Evolutionary conservation across 2,888 invertebrate species (phyloP).

Genomic region (Hypena proboscidalis): DNA sequence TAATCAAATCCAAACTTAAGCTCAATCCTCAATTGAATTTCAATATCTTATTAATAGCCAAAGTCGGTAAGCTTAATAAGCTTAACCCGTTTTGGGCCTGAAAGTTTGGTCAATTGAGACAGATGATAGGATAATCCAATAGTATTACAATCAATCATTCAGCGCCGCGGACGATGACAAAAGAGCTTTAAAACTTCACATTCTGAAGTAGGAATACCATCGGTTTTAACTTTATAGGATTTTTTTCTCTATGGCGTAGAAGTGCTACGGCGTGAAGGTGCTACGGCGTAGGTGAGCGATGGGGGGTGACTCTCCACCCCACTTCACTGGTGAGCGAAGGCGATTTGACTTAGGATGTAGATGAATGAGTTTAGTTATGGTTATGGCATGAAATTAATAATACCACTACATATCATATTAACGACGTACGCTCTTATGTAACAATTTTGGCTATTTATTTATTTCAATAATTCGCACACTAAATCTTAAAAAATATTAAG

Average conservation of each 20-base stretch:
- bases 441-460: too few relatives aligned
- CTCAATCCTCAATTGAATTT: not conserved
- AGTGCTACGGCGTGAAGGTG: conserved; percentile 3
- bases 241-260: not conserved
- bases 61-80: conserved; percentile 18
- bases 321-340: too few relatives aligned
- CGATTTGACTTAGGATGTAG: too few relatives aligned
- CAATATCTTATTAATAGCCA: not conserved
- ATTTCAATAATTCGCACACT: too few relatives aligned
- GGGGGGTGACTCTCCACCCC: too few relatives aligned
- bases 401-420: too few relatives aligned
- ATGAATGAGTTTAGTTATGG: too few relatives aligned
- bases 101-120: conserved; percentile 9
- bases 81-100: conserved; percentile 21
- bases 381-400: too few relatives aligned
- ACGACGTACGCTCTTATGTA: too few relatives aligned
- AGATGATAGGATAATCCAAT: conserved; percentile 26
- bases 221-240: not conserved
- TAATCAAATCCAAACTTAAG: too few relatives aligned
- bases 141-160: conserved; percentile 36
- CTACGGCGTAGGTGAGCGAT: conserved; percentile 1
- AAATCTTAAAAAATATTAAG: too few relatives aligned
- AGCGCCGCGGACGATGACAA: conserved; percentile 23
- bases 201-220: conserved; percentile 11
- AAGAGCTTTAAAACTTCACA: conserved; percentile 33